These are phyloP conservation scores for Teinopalpus imperialis DNA, from an alignment of 2,888 invertebrate species.

Conservation along the genomic window DNA sequence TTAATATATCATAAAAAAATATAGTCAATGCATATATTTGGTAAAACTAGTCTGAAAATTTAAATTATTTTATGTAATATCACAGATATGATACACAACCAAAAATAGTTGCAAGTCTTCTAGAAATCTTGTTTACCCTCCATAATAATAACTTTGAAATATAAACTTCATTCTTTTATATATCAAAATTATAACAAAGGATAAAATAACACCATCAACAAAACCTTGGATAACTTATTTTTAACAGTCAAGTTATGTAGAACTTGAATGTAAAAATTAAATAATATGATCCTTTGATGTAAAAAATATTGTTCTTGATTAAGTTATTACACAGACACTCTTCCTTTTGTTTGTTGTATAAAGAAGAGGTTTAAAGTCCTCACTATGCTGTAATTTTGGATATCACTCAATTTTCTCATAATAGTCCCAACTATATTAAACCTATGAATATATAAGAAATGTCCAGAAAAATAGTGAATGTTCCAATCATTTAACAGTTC, in stretches of 20 bases:
- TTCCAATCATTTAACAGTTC: slow-evolving; percentile 46
- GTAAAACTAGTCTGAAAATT: slow-evolving; percentile 3
- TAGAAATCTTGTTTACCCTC: slow-evolving; percentile 6
- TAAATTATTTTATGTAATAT: slow-evolving; percentile 25
- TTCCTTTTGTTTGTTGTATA: background rate
- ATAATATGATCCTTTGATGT: slow-evolving; percentile 1
- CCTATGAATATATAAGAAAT: slow-evolving; percentile 24
- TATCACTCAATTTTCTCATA: slow-evolving; percentile 26
- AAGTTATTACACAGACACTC: slow-evolving; percentile 5
- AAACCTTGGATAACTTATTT: background rate
- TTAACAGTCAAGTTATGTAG: background rate
- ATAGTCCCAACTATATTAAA: slow-evolving; percentile 28
- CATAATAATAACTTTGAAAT: slow-evolving; percentile 7
- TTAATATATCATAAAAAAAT: slow-evolving; percentile 7
- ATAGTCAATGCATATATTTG: slow-evolving; percentile 21
- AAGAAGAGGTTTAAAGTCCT: slow-evolving; percentile 13
- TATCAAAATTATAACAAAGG: slow-evolving; percentile 3
- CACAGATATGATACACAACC: slow-evolving; percentile 28
- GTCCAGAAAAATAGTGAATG: slow-evolving; percentile 33
- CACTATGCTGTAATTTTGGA: background rate
- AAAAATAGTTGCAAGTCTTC: slow-evolving; percentile 15
- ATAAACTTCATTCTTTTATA: background rate
- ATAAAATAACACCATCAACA: slow-evolving; percentile 1
- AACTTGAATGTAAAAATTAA: slow-evolving; percentile 2
- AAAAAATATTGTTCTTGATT: background rate